Evolutionary conservation across 2,113 vertebrate genomes (phyloP).

Genomic region (Boleophthalmus pectinirostris): DNA sequence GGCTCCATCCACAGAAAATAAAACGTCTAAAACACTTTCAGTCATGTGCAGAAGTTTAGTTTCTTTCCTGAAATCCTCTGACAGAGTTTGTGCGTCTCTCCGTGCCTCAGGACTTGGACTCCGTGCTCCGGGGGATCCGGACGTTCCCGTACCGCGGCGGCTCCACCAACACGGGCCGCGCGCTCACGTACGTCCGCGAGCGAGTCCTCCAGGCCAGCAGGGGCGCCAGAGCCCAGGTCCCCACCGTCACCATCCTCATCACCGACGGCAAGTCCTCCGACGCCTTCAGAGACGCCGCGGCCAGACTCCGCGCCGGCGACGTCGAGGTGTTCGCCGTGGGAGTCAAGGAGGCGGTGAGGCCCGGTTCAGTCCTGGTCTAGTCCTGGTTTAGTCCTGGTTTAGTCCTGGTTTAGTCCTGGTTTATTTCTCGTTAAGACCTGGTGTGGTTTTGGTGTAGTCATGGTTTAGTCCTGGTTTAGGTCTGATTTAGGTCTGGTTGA

Average conservation of each 20-base stretch:
- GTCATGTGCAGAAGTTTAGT: too few relatives aligned
- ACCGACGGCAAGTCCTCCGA: conserved; percentile 98
- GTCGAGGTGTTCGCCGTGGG: conserved; percentile 98
- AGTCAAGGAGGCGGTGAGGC: conserved; percentile 88
- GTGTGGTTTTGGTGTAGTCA: too few relatives aligned
- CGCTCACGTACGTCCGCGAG: conserved; percentile 95
- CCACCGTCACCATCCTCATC: conserved; percentile 94
- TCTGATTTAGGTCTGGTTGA: too few relatives aligned
- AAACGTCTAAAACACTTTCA: too few relatives aligned
- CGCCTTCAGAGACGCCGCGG: conserved; percentile 90
- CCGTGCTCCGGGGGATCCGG: conserved; percentile 89
- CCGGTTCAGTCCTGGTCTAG: not conserved
- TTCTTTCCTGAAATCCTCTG: too few relatives aligned
- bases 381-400: not conserved
- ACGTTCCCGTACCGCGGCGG: conserved; percentile 95
- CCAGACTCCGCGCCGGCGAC: conserved; percentile 84
- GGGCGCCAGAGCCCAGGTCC: conserved; percentile 88
- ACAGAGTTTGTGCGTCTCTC: too few relatives aligned
- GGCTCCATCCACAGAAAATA: too few relatives aligned
- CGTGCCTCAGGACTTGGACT: conserved; percentile 70
- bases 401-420: not conserved
- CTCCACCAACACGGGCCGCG: conserved; percentile 96
- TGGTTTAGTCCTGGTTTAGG: too few relatives aligned
- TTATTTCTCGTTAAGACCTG: too few relatives aligned
- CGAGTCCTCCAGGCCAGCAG: conserved; percentile 85